Evolutionary conservation across 2,888 invertebrate genomes (phyloP).

Genomic region (Brachylomia viminalis): DNA sequence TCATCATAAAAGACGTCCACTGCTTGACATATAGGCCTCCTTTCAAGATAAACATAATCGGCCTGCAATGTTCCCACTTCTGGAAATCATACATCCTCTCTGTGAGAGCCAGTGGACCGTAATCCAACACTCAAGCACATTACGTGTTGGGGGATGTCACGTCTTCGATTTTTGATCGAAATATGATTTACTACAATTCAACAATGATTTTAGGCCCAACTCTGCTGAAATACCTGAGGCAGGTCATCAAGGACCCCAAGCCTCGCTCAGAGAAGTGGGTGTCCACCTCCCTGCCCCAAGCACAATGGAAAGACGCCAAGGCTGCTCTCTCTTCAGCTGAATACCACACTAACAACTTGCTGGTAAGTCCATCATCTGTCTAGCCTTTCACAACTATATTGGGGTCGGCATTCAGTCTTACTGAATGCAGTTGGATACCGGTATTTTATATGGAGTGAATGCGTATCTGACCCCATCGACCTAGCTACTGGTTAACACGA

Average conservation of each 20-base stretch:
- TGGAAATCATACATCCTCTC: too few relatives aligned
- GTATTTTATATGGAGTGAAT: neutral
- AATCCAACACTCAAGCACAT: too few relatives aligned
- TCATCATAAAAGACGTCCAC: neutral
- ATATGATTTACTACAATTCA: neutral
- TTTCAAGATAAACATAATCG: too few relatives aligned
- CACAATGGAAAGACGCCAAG: slow-evolving; percentile 92
- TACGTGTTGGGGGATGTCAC: too few relatives aligned
- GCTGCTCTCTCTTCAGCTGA: slow-evolving; percentile 94
- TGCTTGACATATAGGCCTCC: too few relatives aligned
- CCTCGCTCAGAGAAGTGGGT: slow-evolving; percentile 94
- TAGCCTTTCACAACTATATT: neutral
- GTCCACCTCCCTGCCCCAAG: slow-evolving; percentile 94
- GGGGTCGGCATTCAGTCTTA: neutral
- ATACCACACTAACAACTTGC: slow-evolving; percentile 96
- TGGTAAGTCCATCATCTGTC: slow-evolving; percentile 84
- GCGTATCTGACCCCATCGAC: neutral
- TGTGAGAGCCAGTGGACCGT: too few relatives aligned
- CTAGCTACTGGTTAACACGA: neutral
- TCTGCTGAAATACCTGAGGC: slow-evolving; percentile 91
- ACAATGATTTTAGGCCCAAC: slow-evolving; percentile 88
- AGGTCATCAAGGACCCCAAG: slow-evolving; percentile 92
- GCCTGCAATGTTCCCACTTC: too few relatives aligned
- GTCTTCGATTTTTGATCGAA: neutral
- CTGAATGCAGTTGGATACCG: neutral